These are phyloP conservation scores for Chaetogeoica ovagalla DNA, from an alignment of 2,888 invertebrate genomes.

Conservation along the genomic window DNA sequence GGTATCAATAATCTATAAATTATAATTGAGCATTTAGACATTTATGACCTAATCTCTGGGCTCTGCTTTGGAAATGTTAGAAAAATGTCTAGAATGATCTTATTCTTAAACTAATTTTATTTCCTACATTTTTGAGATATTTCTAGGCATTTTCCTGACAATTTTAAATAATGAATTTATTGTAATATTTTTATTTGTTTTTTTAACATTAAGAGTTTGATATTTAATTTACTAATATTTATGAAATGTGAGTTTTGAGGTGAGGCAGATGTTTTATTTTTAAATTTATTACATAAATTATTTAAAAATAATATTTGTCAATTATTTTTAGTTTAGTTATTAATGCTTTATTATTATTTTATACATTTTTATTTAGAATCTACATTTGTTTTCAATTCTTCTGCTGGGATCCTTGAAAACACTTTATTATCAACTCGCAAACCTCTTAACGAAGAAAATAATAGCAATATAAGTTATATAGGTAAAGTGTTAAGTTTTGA, in stretches of 20 bases:
- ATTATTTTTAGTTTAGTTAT: too few species aligned
- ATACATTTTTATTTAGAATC: neutral
- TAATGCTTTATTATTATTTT: neutral
- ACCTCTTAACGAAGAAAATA: slow-evolving; percentile 6
- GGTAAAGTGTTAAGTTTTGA: slow-evolving; percentile 11
- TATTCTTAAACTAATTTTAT: neutral
- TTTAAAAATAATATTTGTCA: too few species aligned
- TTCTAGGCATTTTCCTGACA: too few species aligned
- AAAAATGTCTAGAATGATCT: neutral
- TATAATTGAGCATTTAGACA: neutral
- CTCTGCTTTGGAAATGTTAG: neutral
- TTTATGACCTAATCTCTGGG: neutral
- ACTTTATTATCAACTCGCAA: slow-evolving; percentile 14
- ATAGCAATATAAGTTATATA: slow-evolving; percentile 17
- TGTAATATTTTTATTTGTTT: neutral
- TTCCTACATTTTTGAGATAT: neutral
- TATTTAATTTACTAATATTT: neutral
- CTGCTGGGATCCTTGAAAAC: neutral
- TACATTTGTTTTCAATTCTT: slow-evolving; percentile 2
- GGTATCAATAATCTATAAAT: neutral
- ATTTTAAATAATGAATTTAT: neutral
- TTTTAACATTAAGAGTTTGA: neutral
- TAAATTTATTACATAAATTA: too few species aligned
- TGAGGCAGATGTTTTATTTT: too few species aligned
- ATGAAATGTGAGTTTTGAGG: too few species aligned